phyloP scores from a whole-genome alignment of 2,888 invertebrate genomes.

The Diloba caeruleocephala region DNA sequence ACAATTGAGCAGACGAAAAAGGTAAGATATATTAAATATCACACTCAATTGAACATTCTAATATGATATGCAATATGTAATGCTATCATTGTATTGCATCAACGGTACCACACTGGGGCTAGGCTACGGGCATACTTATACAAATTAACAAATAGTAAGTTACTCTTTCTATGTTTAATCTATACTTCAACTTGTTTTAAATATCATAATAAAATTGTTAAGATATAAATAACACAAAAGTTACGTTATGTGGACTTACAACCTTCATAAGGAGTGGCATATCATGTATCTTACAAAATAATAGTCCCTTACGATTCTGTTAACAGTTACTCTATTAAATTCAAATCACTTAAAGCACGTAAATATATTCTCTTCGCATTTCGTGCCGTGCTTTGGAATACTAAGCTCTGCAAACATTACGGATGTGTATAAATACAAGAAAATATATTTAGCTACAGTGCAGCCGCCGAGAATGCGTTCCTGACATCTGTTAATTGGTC shows the following conservation, averaged over 20 bases:
- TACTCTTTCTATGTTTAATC: slow-evolving; percentile 73
- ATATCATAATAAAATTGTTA: slow-evolving; percentile 82
- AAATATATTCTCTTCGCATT: slow-evolving; percentile 53
- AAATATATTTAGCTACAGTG: slow-evolving; percentile 33
- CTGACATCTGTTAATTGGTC: no score
- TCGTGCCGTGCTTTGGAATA: slow-evolving; percentile 31
- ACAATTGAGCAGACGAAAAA: slow-evolving; percentile 55
- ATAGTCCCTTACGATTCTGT: slow-evolving; percentile 67
- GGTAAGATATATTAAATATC: slow-evolving; percentile 41
- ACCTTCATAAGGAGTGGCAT: slow-evolving; percentile 84
- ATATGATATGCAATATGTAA: slow-evolving; percentile 65
- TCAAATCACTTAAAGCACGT: slow-evolving; percentile 43
- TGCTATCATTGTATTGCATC: slow-evolving; percentile 60
- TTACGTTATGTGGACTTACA: slow-evolving; percentile 85
- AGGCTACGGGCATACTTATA: slow-evolving; percentile 75
- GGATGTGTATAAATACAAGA: slow-evolving; percentile 26
- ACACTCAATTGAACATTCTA: slow-evolving; percentile 55
- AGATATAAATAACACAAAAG: slow-evolving; percentile 83
- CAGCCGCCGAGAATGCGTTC: no score
- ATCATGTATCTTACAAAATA: slow-evolving; percentile 68
- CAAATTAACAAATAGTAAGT: slow-evolving; percentile 75
- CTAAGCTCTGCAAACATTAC: slow-evolving; percentile 18
- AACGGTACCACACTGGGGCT: slow-evolving; percentile 63
- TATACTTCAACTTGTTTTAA: slow-evolving; percentile 76
- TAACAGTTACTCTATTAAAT: slow-evolving; percentile 54